Percentiles rank a stretch among this genome's conserved stretches.
phyloP scores from a whole-genome alignment of 2,797 vertebrate genomes.

The Natrix natrix region DNA sequence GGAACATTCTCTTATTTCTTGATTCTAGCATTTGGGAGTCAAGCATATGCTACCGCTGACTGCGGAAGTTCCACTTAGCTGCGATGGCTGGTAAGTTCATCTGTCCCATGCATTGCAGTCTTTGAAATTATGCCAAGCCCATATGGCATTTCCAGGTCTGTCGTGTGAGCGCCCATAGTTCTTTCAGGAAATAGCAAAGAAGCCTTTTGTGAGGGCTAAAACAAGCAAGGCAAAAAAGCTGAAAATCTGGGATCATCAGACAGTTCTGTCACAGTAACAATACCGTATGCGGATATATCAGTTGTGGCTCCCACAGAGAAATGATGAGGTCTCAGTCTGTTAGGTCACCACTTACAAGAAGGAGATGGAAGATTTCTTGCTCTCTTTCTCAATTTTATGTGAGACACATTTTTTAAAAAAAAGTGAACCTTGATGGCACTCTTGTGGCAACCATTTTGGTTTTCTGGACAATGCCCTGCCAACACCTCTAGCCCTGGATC shows the following conservation, averaged over 20 bases:
- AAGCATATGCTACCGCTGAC: neutral
- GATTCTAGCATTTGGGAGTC: neutral
- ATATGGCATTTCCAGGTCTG: neutral
- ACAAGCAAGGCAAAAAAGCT: neutral
- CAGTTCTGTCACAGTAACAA: neutral
- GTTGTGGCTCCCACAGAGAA: neutral
- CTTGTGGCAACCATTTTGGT: neutral
- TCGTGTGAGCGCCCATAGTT: neutral
- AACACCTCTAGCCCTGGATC: neutral
- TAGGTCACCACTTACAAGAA: neutral
- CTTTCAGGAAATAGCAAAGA: neutral
- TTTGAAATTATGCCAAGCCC: neutral
- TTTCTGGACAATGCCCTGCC: neutral
- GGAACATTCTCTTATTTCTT: neutral
- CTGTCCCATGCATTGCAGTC: neutral
- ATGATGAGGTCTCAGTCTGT: neutral
- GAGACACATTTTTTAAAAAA: neutral
- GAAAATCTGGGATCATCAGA: neutral
- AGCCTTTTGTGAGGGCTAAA: neutral
- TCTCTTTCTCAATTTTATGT: neutral
- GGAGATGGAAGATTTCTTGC: neutral
- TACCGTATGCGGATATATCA: neutral
- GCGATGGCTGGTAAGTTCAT: neutral
- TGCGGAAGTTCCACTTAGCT: neutral
- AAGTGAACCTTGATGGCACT: neutral